Evolutionary conservation across 2,888 invertebrate species (phyloP).

Genomic region (Ditula angustiorana): DNA sequence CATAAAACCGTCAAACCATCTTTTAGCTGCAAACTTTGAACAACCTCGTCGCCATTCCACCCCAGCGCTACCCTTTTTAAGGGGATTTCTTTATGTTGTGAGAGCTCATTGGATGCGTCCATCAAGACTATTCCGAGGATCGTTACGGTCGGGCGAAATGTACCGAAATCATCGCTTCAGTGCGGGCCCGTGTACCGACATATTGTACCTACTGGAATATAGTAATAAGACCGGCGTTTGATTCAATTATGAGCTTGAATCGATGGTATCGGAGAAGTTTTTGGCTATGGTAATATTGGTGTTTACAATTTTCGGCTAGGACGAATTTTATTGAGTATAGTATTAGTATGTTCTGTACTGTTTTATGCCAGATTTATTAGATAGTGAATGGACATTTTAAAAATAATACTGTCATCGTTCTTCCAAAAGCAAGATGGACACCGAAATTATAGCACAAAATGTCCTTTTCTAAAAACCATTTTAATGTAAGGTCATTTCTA

Average conservation of each 20-base stretch:
- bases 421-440: too few species aligned
- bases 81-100: constrained; percentile 86
- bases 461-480: neutral
- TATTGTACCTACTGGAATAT: constrained; percentile 76
- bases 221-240: constrained; percentile 66
- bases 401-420: too few species aligned
- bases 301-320: too few species aligned
- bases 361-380: too few species aligned
- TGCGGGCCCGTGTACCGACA: constrained; percentile 70
- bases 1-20: constrained; percentile 5
- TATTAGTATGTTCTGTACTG: too few species aligned
- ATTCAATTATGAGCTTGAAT: constrained; percentile 67
- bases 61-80: constrained; percentile 84
- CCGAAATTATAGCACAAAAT: neutral
- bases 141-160: constrained; percentile 88
- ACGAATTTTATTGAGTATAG: too few species aligned
- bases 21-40: constrained; percentile 25
- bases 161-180: constrained; percentile 85
- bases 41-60: constrained; percentile 63
- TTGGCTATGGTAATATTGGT: neutral
- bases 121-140: constrained; percentile 87
- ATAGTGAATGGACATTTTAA: too few species aligned
- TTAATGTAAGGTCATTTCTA: too few species aligned
- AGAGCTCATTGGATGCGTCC: constrained; percentile 87
- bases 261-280: constrained; percentile 49